Evolutionary conservation across 2,797 vertebrate genomes (phyloP), one percentile per base, ranked within the genome.

Genomic region (Pseudopleuronectes americanus): DNA sequence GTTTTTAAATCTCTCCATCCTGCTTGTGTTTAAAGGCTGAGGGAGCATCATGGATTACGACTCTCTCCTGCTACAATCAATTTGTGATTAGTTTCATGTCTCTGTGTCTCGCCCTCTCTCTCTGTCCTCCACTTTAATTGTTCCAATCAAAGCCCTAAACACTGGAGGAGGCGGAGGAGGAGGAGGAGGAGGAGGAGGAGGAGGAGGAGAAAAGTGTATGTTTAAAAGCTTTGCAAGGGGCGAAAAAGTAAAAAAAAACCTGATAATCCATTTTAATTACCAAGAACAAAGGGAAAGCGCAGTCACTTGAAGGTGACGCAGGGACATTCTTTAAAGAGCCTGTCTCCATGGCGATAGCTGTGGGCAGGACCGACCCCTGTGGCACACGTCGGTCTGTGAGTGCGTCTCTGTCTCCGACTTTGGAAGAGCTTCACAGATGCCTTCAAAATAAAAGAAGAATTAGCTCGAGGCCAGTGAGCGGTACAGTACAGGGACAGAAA

Each of bases 181-280:
- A 45, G 43, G 43, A 43, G 41, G 38, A 14, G 13, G 38, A 43
- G 58, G 48, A 62, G 58, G 61, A 55, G 62, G 45, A 58, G 38
- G 41, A 43, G 58, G 48, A 62, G 58, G 61, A 55, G 62, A 41
- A 58, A 16, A 56, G 79, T 56, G 58, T 57, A 38, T 57, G 66
- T 60, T 51, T 65, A 53, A 79, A 73, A 76, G 68, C 19, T 10
- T 61, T 63, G 7, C 55, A 10, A 16, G 43, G 16, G 31, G 41
- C 12, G 36, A 16, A n/a, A 23, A 14, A 31, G 19, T 57, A 36
- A 22, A 19, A 49, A 49, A 49, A 49, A 68, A 2, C 1, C 6
- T 14, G 55, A 74, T 87, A 90, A 90, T 89, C 84, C 83, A 84
- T 85, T 91, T 84, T 89, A 92, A 92, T 92, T 88, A 91, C 63